Evolutionary conservation across 2,113 vertebrate genomes (phyloP).

Genomic region (Eonycteris spelaea): DNA sequence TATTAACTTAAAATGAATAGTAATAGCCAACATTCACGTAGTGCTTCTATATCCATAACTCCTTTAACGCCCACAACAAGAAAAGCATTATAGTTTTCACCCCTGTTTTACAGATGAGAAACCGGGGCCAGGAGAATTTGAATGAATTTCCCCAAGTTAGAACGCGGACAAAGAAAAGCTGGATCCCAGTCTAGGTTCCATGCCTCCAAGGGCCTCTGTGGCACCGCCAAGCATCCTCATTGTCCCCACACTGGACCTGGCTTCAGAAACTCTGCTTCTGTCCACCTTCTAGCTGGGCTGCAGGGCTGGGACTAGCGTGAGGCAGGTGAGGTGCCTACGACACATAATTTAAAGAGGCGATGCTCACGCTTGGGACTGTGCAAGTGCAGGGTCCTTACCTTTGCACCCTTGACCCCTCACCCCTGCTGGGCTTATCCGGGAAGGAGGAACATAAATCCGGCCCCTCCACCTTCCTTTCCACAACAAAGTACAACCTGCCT

Average conservation of each 20-base stretch:
- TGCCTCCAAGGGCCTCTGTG: fast-evolving
- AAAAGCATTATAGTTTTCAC: neutral
- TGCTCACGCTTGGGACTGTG: neutral
- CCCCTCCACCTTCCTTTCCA: neutral
- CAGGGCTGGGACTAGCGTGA: neutral
- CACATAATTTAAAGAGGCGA: neutral
- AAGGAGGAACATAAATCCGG: neutral
- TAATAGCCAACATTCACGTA: neutral
- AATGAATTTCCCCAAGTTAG: neutral
- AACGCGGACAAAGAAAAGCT: neutral
- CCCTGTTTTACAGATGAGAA: neutral
- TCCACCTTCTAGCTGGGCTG: neutral
- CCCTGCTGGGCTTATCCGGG: neutral
- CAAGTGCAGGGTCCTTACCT: neutral
- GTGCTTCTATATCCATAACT: neutral
- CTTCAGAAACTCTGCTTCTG: neutral
- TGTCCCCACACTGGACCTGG: neutral
- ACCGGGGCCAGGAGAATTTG: neutral
- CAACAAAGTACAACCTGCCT: neutral
- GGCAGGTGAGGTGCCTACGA: fast-evolving
- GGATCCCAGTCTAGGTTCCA: neutral
- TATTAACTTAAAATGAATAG: neutral
- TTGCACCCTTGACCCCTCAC: neutral
- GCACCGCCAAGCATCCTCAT: neutral
- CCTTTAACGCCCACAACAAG: neutral